Percentiles rank a stretch among this genome's conserved stretches.
These are phyloP conservation scores for Heliconius hewitsoni DNA, from an alignment of 1,140 invertebrate genomes.

Conservation along the genomic window DNA sequence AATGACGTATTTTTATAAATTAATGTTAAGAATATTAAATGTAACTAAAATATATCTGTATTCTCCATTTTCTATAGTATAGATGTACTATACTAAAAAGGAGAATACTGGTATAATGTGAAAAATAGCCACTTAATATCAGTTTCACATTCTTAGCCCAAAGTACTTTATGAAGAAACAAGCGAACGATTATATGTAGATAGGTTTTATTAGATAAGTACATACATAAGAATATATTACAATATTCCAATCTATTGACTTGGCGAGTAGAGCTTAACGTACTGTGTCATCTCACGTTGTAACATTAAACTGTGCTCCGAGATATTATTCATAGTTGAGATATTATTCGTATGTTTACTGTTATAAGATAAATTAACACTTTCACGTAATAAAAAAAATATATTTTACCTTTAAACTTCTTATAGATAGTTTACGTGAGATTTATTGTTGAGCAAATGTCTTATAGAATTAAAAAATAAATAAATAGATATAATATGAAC, in stretches of 20 bases:
- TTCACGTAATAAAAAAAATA: background rate
- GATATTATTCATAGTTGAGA: background rate
- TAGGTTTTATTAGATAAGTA: slow-evolving; percentile 4
- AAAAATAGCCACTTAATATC: background rate
- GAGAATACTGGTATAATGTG: too few relatives aligned
- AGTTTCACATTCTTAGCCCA: background rate
- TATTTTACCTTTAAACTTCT: background rate
- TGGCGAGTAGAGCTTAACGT: slow-evolving; percentile 5
- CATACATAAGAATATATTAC: slow-evolving; percentile 4
- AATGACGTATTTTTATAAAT: slow-evolving; percentile 7
- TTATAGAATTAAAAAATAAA: background rate
- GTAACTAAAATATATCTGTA: background rate
- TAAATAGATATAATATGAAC: background rate
- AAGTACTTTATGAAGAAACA: background rate
- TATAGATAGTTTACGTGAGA: background rate
- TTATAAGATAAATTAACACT: background rate
- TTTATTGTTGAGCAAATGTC: background rate
- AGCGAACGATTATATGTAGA: background rate
- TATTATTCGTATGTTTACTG: background rate
- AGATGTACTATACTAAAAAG: too few relatives aligned
- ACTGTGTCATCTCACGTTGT: background rate
- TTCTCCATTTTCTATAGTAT: too few relatives aligned
- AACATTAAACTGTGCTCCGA: background rate
- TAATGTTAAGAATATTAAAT: slow-evolving; percentile 4
- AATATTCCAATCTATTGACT: slow-evolving; percentile 8